Evolutionary conservation across 2,888 invertebrate species (phyloP).

Genomic region (Sussaba pulchella): DNA sequence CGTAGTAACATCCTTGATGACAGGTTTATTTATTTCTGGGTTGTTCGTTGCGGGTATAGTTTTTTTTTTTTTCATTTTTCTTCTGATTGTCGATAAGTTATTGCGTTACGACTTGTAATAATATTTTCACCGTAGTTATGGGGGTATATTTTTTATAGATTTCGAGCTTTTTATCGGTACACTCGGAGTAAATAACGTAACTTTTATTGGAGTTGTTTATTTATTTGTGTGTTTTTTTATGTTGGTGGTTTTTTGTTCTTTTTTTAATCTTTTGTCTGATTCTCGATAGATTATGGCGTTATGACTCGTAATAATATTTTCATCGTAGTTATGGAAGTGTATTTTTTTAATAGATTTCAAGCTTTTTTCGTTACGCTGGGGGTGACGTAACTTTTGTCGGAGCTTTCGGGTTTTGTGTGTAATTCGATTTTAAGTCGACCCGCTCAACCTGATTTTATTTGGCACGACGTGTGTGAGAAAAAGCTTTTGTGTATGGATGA

Average conservation of each 20-base stretch:
- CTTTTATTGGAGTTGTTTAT: neutral
- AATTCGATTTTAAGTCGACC: slow-evolving; percentile 26
- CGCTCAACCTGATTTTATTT: slow-evolving; percentile 32
- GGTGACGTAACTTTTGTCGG: slow-evolving; percentile 4
- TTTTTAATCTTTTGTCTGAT: neutral
- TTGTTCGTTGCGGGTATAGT: no score
- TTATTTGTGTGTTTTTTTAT: neutral
- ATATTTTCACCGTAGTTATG: no score
- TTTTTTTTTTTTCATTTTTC: no score
- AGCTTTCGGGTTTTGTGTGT: slow-evolving; percentile 27
- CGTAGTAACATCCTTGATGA: neutral
- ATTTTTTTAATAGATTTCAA: neutral
- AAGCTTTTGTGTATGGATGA: slow-evolving; percentile 29
- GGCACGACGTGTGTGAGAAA: slow-evolving; percentile 11
- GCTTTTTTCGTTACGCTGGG: neutral
- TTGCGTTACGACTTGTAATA: no score
- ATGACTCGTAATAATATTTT: no score
- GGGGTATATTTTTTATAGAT: neutral
- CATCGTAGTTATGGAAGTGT: no score
- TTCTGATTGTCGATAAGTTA: neutral
- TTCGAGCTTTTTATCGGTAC: neutral
- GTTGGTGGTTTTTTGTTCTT: neutral
- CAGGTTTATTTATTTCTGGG: no score
- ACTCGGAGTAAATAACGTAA: neutral
- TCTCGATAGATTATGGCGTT: neutral